phyloP scores from a whole-genome alignment of 2,888 invertebrate species.

The Macrosoma leucophasiata region DNA sequence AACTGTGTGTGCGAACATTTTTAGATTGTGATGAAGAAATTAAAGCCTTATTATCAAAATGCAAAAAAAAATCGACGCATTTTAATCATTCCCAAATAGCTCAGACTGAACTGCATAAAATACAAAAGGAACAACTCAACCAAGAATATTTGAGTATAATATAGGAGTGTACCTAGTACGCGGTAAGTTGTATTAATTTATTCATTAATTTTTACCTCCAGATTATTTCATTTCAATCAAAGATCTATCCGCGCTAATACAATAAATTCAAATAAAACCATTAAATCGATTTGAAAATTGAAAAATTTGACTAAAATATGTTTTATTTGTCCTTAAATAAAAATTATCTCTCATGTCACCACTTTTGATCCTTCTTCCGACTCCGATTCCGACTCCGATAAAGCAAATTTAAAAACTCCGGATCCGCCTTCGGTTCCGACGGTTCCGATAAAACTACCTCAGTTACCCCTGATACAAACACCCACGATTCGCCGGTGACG shows the following conservation, averaged over 20 bases:
- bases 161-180: conserved; percentile 21
- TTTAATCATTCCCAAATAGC: conserved; percentile 29
- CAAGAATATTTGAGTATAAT: conserved; percentile 19
- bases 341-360: conserved; percentile 1
- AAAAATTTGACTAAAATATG: neutral
- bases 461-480: conserved; percentile 4
- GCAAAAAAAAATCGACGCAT: conserved; percentile 26
- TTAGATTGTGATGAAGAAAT: conserved; percentile 25
- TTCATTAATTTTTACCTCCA: too few species aligned
- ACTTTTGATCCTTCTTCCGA: neutral
- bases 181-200: conserved; percentile 20
- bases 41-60: conserved; percentile 26
- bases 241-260: too few species aligned
- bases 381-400: neutral
- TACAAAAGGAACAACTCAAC: conserved; percentile 27
- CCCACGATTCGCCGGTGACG: too few species aligned
- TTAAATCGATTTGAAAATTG: neutral
- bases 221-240: too few species aligned
- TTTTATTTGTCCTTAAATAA: conserved; percentile 4
- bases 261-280: too few species aligned
- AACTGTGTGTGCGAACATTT: conserved; percentile 23
- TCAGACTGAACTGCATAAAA: conserved; percentile 25
- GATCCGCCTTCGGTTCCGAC: too few species aligned
- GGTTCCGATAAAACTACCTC: conserved; percentile 3
- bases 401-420: neutral